A percentile compares a stretch with the other conserved stretches of the same genome.
phyloP scores from a whole-genome alignment of 2,797 vertebrate genomes.

The Taeniopygia guttata region DNA sequence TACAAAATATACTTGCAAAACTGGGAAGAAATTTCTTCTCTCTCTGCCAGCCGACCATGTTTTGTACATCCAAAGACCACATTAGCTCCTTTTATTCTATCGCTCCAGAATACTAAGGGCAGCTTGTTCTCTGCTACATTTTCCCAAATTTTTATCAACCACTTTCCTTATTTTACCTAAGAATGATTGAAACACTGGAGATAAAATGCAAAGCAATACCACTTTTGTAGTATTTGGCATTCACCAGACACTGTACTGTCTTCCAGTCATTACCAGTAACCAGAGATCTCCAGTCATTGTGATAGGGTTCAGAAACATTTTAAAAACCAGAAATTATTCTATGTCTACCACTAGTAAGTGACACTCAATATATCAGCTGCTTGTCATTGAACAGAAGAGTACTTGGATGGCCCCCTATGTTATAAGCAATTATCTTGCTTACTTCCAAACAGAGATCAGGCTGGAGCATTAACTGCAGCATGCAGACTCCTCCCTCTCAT shows the following conservation, averaged over 20 bases:
- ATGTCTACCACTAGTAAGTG: background rate
- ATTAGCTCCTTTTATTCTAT: background rate
- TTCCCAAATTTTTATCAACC: background rate
- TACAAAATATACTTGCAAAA: background rate
- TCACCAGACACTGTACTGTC: background rate
- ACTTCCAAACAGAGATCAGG: background rate
- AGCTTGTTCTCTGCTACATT: background rate
- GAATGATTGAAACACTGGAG: background rate
- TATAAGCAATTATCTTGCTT: background rate
- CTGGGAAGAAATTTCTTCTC: background rate
- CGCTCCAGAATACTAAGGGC: background rate
- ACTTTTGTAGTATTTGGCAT: background rate
- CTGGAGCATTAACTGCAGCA: rapidly evolving
- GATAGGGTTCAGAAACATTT: background rate
- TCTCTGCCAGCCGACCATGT: background rate
- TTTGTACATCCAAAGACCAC: background rate
- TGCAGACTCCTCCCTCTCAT: rapidly evolving
- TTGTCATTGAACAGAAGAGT: background rate
- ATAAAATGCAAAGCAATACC: background rate
- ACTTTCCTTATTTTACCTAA: background rate
- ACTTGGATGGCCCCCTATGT: background rate
- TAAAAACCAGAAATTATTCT: background rate
- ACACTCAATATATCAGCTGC: background rate
- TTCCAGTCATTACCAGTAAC: background rate
- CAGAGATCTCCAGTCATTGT: background rate